Conservation (phyloP, 2,888 invertebrate genomes). For the Athalia rosae region DNA sequence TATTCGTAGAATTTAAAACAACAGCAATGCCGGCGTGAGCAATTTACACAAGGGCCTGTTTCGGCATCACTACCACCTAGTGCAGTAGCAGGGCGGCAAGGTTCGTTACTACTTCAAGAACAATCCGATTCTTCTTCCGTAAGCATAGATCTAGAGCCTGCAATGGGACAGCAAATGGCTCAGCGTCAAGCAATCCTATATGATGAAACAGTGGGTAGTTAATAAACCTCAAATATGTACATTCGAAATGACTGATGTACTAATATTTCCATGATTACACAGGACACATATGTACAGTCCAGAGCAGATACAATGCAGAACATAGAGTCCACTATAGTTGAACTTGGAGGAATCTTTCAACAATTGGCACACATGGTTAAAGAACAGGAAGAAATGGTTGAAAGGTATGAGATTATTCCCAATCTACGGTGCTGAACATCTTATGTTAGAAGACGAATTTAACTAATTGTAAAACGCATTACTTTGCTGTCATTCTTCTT, state of each 20-base stretch:
- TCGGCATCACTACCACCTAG: constrained; percentile 80
- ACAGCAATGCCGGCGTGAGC: constrained; percentile 94
- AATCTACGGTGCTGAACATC: constrained; percentile 1
- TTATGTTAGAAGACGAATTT: neutral
- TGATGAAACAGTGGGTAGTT: constrained; percentile 66
- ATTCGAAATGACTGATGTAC: neutral
- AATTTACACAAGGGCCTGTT: constrained; percentile 85
- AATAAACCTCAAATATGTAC: constrained; percentile 21
- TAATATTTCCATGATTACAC: constrained; percentile 39
- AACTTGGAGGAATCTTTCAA: constrained; percentile 98
- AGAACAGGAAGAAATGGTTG: constrained; percentile 98
- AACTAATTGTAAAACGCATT: neutral
- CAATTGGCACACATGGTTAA: constrained; percentile 98
- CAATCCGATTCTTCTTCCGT: constrained; percentile 74
- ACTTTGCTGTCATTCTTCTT: neutral
- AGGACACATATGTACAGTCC: constrained; percentile 91
- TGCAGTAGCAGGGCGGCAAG: constrained; percentile 75
- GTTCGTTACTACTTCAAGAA: constrained; percentile 70
- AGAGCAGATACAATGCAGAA: constrained; percentile 99
- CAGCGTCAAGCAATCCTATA: constrained; percentile 69
- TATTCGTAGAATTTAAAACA: constrained; percentile 88
- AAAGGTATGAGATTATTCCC: constrained; percentile 75
- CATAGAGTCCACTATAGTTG: constrained; percentile 99
- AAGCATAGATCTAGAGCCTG: constrained; percentile 89
- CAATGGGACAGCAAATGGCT: constrained; percentile 73